These are phyloP conservation scores for Bombus superbus DNA, from an alignment of 1,140 invertebrate species.

Conservation along the genomic window DNA sequence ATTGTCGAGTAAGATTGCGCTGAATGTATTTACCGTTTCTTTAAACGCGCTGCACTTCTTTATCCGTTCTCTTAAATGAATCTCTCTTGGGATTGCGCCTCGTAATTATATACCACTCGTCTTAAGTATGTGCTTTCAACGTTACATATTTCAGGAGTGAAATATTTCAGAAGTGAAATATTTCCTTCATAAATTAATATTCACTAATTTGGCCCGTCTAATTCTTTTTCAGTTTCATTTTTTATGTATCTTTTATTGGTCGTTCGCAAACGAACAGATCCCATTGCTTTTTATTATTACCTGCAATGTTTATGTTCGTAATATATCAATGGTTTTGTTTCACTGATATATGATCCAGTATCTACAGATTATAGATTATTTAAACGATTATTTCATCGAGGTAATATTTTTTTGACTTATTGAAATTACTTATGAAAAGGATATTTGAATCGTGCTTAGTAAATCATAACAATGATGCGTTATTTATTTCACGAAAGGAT, in stretches of 20 bases:
- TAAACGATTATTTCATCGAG: too few relatives aligned
- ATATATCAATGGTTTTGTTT: too few relatives aligned
- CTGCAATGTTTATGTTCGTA: too few relatives aligned
- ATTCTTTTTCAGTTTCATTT: background rate
- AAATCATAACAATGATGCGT: too few relatives aligned
- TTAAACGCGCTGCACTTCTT: slow-evolving; percentile 6
- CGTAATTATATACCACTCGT: slow-evolving; percentile 18
- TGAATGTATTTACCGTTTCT: background rate
- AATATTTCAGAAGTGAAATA: background rate
- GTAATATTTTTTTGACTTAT: too few relatives aligned
- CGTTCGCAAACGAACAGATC: too few relatives aligned
- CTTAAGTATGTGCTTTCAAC: slow-evolving; percentile 11
- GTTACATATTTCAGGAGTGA: background rate
- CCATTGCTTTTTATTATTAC: too few relatives aligned
- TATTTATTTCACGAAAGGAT: too few relatives aligned
- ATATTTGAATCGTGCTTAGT: too few relatives aligned
- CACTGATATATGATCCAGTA: too few relatives aligned
- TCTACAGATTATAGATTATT: too few relatives aligned
- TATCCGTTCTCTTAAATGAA: slow-evolving; percentile 13
- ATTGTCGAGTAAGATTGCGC: slow-evolving; percentile 10
- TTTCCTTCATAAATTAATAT: background rate
- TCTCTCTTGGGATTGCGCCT: slow-evolving; percentile 2
- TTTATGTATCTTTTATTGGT: background rate
- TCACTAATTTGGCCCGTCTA: background rate
- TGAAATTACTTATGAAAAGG: too few relatives aligned